Base-by-base conservation (phyloP, 2,797 vertebrate species). In the Huso huso region DNA sequence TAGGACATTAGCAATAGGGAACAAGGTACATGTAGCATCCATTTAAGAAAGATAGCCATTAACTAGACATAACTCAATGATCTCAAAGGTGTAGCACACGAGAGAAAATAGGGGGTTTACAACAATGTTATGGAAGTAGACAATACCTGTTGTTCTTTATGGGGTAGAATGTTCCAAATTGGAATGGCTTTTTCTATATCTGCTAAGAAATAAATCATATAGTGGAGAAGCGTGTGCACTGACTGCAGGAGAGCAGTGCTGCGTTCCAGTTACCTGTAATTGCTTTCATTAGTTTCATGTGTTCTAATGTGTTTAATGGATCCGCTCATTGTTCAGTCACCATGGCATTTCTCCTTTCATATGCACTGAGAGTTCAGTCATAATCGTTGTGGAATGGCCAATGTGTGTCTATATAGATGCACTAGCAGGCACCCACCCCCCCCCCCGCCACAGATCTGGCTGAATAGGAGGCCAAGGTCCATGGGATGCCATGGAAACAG, bases 401-500 rank as follows among this genome's bases (percentile, higher is more conserved):
- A 8, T 58, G 37, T 57, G 51, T 64, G 12, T 57, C 51, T 66
- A 48, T 55, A 48, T 58, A 6, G n/a, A 51, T 12, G 10, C 61
- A 5, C 12, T 70, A 63, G 73, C 49, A 49, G 72, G n/a, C n/a
- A n/a, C n/a, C n/a, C n/a, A 71, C 67, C 72, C 72, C 72, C 64
- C 78, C 77, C 80, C 83, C 76, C 83, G 78, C 81, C 84, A 79
- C 81, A 83, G 79, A 79, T 12, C 55, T 37, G 61, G 61, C 61
- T 62, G 13, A 62, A 23, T 62, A 18, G 11, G 23, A 48, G 10
- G 13, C 6, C 61, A 62, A 18, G 11, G 61, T 48, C 69, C 63
- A 71, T 82, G 81, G 83, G 90, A 91, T 91, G 82, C 90, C 90
- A 90, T 91, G 89, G 89, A 87, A 91, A 91, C 90, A 87, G 83